Evolutionary conservation across 2,113 vertebrate species (phyloP).

Genomic region (Callipepla californica): DNA sequence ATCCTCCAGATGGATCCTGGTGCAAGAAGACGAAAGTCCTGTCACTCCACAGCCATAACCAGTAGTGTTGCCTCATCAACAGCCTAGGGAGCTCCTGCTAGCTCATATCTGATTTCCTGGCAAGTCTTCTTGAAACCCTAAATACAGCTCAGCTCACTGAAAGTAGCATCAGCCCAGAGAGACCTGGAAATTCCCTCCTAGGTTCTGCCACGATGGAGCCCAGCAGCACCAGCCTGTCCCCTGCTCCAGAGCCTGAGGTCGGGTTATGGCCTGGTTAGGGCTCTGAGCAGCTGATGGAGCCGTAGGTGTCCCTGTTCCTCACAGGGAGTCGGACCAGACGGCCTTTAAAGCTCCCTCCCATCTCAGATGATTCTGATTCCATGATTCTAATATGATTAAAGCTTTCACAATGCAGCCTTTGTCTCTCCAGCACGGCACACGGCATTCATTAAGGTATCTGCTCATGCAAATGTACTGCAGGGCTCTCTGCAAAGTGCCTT

Average conservation of each 20-base stretch:
- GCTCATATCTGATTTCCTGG: background rate
- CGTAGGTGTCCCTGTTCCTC: too few relatives aligned
- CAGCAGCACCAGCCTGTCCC: background rate
- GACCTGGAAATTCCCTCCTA: background rate
- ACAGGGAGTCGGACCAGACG: background rate
- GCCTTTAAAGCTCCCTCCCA: background rate
- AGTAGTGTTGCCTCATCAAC: background rate
- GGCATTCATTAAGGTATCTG: background rate
- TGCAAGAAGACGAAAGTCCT: background rate
- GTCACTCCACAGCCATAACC: background rate
- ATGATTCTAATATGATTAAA: background rate
- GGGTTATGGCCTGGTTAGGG: background rate
- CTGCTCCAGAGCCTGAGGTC: background rate
- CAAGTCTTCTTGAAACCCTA: background rate
- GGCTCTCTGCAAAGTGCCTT: background rate
- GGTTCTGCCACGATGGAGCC: background rate
- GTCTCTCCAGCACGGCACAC: background rate
- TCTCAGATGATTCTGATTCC: background rate
- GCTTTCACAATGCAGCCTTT: background rate
- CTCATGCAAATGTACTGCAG: background rate
- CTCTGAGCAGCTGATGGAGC: too few relatives aligned
- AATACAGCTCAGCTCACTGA: background rate
- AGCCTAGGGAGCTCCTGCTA: background rate
- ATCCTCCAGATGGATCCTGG: background rate
- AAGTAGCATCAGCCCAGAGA: background rate